Conservation (phyloP, 2,888 invertebrate species). For the Drosophila acutilabella region DNA sequence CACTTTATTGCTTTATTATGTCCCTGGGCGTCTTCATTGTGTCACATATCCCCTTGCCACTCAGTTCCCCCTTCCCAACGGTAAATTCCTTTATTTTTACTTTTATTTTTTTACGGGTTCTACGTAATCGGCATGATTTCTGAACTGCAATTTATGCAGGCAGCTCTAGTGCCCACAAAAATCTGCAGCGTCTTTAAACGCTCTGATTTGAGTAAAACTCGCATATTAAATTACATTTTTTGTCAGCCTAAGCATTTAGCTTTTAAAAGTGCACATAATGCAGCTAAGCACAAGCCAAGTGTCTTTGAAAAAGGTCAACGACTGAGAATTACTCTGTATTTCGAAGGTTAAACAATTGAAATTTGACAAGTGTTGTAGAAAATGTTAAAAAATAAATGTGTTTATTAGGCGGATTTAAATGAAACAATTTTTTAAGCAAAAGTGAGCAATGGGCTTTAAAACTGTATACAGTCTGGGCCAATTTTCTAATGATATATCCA, state of each 20-base stretch:
- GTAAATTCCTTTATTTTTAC: neutral
- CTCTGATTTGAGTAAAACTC: slow-evolving; percentile 25
- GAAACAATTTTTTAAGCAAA: too few relatives aligned
- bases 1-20: slow-evolving; percentile 80
- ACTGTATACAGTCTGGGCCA: too few relatives aligned
- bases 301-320: neutral
- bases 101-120: slow-evolving; percentile 41
- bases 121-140: slow-evolving; percentile 54
- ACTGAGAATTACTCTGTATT: slow-evolving; percentile 24
- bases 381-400: too few relatives aligned
- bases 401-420: too few relatives aligned
- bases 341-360: too few relatives aligned
- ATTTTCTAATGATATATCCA: too few relatives aligned
- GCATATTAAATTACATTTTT: slow-evolving; percentile 71
- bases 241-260: slow-evolving; percentile 48
- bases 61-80: neutral
- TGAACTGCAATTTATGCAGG: slow-evolving; percentile 68
- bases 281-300: slow-evolving; percentile 18
- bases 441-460: too few relatives aligned
- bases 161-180: slow-evolving; percentile 26
- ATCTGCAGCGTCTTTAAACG: slow-evolving; percentile 40
- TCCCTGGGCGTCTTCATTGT: slow-evolving; percentile 64
- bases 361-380: too few relatives aligned
- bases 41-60: slow-evolving; percentile 30
- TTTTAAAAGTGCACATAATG: slow-evolving; percentile 43